Base-by-base conservation (phyloP, 2,888 invertebrate species). In the Nymphalis c-album region DNA sequence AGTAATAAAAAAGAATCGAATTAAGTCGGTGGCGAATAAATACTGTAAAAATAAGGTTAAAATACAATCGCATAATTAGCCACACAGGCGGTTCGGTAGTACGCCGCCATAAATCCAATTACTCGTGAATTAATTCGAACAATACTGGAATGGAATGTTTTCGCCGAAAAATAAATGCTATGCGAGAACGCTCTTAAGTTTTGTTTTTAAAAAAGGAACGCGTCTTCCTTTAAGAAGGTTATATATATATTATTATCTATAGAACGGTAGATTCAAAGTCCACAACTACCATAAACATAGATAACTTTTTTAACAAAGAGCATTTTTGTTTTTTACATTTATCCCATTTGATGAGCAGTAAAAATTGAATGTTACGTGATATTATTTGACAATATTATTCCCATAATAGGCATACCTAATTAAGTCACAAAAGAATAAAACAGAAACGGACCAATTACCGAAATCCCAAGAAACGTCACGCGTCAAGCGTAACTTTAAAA, bases 61-160 rank as follows among this genome's bases (percentile, higher is more conserved):
- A 86, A 87, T 87, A 78, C 84, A 82, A 73, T 68, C 73, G 78
- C 81, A 79, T 87, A 88, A 90, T 90, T 90, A 90, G 90, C 81
- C 83, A 77, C 82, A 82, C 82, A 81, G 78, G 76, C 73, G 74
- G 79, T 78, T 84, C 77, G 82, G 79, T 81, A 82, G 83, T 82
- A 83, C 78, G 80, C 80, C 76, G 76, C 82, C 79, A 87, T 89
- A 90, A 88, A 89, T 88, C 82, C 88, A 87, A 88, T 88, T 87
- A 88, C 82, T 84, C 77, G 78, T 82, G 84, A 88, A 87, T 88
- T 86, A 88, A 87, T 85, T 85, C 81, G 76, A 80, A 79, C 82
- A 84, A 85, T 84, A 84, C 81, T 78, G 74, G 70, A 73, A 65
- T 65, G 76, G 76, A 74, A 76, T 79, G 76, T 78, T 78, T 76